phyloP scores from a whole-genome alignment of 2,113 vertebrate species.

The Sebastes fasciatus region DNA sequence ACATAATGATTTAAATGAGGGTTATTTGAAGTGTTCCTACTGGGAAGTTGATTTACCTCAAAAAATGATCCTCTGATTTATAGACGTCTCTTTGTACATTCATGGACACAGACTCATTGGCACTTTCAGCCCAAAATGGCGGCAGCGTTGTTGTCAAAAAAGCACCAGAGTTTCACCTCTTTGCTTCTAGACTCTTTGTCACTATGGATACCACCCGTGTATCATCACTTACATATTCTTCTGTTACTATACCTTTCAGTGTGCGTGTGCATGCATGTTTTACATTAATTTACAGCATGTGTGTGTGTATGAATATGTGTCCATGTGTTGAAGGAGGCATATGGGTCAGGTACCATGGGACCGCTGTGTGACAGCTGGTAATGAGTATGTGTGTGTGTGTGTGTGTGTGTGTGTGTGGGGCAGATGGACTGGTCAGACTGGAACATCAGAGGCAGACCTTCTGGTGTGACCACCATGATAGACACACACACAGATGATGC shows the following conservation, averaged over 20 bases:
- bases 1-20: no score
- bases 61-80: no score
- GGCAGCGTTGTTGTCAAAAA: no score
- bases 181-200: no score
- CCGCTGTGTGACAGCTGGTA: conserved; percentile 58
- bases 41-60: no score
- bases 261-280: conserved; percentile 24
- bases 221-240: no score
- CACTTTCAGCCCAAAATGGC: no score
- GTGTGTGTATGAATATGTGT: conserved; percentile 43
- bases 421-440: conserved; percentile 65
- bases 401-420: conserved; percentile 18
- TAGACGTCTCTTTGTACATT: no score
- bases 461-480: conserved; percentile 35
- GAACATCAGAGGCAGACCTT: conserved; percentile 52
- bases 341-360: conserved; percentile 64
- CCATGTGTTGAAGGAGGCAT: conserved; percentile 48
- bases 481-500: neutral
- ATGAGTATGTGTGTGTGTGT: conserved; percentile 20
- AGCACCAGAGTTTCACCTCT: no score
- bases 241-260: neutral
- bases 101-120: no score
- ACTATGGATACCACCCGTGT: no score
- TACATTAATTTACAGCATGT: conserved; percentile 18
- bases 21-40: no score